Percentiles rank a stretch among this genome's conserved stretches.
phyloP scores from a whole-genome alignment of 2,888 invertebrate genomes.

The Papilio gigon region DNA sequence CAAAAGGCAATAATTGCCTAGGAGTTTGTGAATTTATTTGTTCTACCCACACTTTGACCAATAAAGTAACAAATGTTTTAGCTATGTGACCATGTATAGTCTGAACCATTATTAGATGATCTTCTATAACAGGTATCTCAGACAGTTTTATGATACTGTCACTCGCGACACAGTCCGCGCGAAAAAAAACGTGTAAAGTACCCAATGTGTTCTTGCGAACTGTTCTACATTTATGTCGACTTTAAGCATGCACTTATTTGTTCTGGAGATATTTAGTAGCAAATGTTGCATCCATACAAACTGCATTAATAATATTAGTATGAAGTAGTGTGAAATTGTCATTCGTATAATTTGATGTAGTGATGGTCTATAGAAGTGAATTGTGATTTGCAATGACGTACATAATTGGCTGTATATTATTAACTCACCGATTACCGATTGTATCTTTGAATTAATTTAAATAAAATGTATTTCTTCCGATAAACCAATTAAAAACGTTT shows the following conservation, averaged over 20 bases:
- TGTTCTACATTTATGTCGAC: too few species aligned
- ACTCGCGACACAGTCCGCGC: too few species aligned
- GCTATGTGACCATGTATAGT: neutral
- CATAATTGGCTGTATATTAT: neutral
- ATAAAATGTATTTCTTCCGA: neutral
- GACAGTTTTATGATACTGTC: neutral
- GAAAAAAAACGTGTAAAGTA: too few species aligned
- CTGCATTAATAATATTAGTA: too few species aligned
- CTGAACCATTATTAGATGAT: neutral
- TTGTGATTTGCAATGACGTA: neutral
- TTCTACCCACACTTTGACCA: conserved; percentile 1
- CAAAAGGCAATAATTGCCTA: neutral
- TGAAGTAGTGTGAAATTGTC: too few species aligned
- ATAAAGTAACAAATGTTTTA: neutral
- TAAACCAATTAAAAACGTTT: conserved; percentile 12
- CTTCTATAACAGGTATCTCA: neutral
- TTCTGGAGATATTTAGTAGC: too few species aligned
- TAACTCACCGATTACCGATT: conserved; percentile 1
- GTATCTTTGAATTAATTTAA: conserved; percentile 5
- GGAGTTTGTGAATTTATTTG: neutral
- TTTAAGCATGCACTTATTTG: too few species aligned
- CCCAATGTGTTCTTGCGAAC: too few species aligned
- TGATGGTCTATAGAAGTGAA: neutral
- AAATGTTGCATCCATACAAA: too few species aligned
- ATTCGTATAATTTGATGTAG: neutral